phyloP scores from a whole-genome alignment of 1,140 invertebrate species.

The Elymnias hypermnestra region DNA sequence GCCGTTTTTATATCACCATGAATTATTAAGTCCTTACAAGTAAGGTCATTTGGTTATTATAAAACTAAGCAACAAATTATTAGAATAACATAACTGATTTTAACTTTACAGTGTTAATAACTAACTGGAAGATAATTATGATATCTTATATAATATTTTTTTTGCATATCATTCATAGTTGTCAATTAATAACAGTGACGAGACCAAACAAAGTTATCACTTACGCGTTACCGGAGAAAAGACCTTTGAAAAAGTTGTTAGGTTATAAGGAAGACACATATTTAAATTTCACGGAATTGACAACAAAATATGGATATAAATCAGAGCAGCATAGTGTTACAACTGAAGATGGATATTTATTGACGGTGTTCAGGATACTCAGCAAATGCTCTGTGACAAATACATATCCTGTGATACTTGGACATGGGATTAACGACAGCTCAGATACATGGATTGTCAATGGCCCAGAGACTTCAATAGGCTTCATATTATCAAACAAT shows the following conservation, averaged over 20 bases:
- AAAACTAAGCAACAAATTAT: conserved; percentile 39
- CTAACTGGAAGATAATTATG: conserved; percentile 2
- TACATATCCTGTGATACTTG: conserved; percentile 77
- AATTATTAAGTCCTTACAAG: conserved; percentile 33
- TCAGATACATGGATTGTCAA: conserved; percentile 80
- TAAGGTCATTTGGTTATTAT: conserved; percentile 50
- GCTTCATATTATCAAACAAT: conserved; percentile 66
- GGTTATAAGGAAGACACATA: conserved; percentile 47
- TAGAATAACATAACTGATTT: conserved; percentile 30
- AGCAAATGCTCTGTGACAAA: conserved; percentile 32
- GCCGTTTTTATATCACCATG: conserved; percentile 17
- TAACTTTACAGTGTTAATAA: conserved; percentile 31
- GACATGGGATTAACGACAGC: conserved; percentile 84
- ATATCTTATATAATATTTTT: conserved; percentile 10
- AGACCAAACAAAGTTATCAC: conserved; percentile 20
- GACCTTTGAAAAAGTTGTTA: conserved; percentile 33
- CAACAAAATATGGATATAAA: conserved; percentile 44
- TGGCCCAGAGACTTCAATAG: conserved; percentile 71
- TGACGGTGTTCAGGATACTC: conserved; percentile 81
- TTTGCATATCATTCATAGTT: neutral
- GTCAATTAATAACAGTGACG: neutral
- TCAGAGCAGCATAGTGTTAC: conserved; percentile 41
- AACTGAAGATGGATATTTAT: conserved; percentile 80
- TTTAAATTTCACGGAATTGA: conserved; percentile 48
- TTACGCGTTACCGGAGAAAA: conserved; percentile 30